A percentile compares a stretch with the other conserved stretches of the same genome.
Evolutionary conservation across 2,113 vertebrate species (phyloP).

Genomic region (Anoplopoma fimbria): DNA sequence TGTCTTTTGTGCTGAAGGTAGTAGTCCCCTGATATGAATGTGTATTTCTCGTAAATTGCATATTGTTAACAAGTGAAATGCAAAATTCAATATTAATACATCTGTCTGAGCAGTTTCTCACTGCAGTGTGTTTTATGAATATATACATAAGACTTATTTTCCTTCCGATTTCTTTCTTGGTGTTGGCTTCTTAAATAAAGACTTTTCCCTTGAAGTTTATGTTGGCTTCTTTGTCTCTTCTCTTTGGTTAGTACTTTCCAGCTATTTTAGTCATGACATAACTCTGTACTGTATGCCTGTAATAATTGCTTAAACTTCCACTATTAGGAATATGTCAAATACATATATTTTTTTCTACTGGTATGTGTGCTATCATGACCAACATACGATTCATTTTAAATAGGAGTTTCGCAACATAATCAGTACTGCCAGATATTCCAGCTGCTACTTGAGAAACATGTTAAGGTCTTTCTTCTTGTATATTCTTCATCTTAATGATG

Average conservation of each 20-base stretch:
- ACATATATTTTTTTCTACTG: neutral
- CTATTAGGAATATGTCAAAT: neutral
- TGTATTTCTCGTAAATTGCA: constrained; percentile 30
- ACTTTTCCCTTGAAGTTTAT: neutral
- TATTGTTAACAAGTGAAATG: constrained; percentile 16
- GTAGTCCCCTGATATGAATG: constrained; percentile 3
- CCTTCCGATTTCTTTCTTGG: neutral
- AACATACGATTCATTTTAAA: neutral
- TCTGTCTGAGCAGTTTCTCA: neutral
- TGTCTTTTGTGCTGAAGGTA: constrained; percentile 8
- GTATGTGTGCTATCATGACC: neutral
- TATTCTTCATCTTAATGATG: constrained; percentile 6
- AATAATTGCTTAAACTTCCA: neutral
- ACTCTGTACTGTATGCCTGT: neutral
- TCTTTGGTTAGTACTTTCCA: neutral
- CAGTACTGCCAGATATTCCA: constrained; percentile 1
- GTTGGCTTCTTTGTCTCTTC: neutral
- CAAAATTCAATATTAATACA: constrained; percentile 6
- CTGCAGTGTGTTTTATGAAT: neutral
- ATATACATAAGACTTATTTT: neutral
- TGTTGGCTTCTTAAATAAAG: neutral
- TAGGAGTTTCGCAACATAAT: neutral
- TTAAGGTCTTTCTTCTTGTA: constrained; percentile 20
- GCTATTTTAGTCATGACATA: neutral
- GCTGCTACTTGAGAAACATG: constrained; percentile 15